Evolutionary conservation across 2,888 invertebrate genomes (phyloP).

Genomic region (Aspidiotus destructor): DNA sequence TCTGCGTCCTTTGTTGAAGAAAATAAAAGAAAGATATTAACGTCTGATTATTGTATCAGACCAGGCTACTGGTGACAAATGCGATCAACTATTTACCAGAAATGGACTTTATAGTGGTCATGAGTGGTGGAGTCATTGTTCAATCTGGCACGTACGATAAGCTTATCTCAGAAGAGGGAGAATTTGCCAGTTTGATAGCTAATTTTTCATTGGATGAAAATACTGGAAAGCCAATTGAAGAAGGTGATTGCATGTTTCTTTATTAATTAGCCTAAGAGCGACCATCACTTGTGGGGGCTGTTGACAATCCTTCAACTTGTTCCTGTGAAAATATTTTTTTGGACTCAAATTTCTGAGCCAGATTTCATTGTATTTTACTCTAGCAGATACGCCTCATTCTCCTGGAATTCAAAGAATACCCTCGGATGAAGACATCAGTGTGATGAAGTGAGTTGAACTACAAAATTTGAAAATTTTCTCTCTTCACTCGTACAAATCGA

Average conservation of each 20-base stretch:
- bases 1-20: background rate
- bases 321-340: background rate
- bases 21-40: background rate
- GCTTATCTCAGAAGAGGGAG: constrained; percentile 72
- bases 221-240: constrained; percentile 24
- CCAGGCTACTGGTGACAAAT: constrained; percentile 88
- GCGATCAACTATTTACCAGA: constrained; percentile 85
- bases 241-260: constrained; percentile 1
- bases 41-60: constrained; percentile 43
- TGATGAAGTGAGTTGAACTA: no score
- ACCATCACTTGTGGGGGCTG: background rate
- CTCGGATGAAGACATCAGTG: no score
- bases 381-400: no score
- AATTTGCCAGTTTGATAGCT: constrained; percentile 72
- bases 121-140: constrained; percentile 76
- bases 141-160: constrained; percentile 86
- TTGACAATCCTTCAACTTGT: background rate
- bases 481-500: no score
- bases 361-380: no score
- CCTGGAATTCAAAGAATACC: no score
- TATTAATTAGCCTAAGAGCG: background rate
- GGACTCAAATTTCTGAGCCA: no score
- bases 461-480: no score
- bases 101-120: constrained; percentile 80
- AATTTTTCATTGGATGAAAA: constrained; percentile 60